Base-by-base conservation (phyloP, 2,113 vertebrate species). In the Spheniscus mendiculus region DNA sequence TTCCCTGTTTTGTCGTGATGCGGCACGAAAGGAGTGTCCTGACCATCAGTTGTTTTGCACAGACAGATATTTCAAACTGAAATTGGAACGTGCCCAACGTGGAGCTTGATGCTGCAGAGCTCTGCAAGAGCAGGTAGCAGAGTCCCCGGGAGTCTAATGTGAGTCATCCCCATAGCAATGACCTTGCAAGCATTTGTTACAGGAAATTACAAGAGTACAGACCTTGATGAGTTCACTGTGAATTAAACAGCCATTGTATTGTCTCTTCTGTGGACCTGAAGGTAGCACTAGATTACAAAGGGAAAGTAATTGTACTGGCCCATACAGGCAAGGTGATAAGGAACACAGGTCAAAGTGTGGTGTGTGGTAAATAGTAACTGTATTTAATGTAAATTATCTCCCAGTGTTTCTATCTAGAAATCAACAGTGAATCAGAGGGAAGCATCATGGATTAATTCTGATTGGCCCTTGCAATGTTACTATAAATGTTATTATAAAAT, bases 81-180 rank as follows among this genome's bases (percentile, higher is more conserved):
- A 17, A 6, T 1, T 89, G 95, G 67, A 71, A 26, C 3, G 7
- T 70, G 86, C 87, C 86, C 83, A 74, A 2, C 0, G 5, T 25
- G 38, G 79, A 91, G 89, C 76, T 16, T 1, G 14, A 4, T 14
- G 62, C 93, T 70, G 96, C 95, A 87, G 88, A 72, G 91, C 91
- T 65, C 90, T 61, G 79, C 79, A 49, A 58, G 83, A 62, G 76
- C 66, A 76, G 91, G 95, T 25, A 93, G 69, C 52, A 82, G 73
- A 27, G 19, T 47, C 71, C 79, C 63, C 1, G 0, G 55, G 66
- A 36, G 42, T 11, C 52, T 2, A 14, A 20, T 0, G 1, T 18
- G 58, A 72, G 9, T 34, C 85, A 65, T 76, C 40, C 82, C 85
- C 88, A 40, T 18, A 29, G 88, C 92, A 73, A 23, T 26, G 94